These are phyloP conservation scores for Idris sp. DNA, from an alignment of 1,140 invertebrate genomes.

Conservation along the genomic window DNA sequence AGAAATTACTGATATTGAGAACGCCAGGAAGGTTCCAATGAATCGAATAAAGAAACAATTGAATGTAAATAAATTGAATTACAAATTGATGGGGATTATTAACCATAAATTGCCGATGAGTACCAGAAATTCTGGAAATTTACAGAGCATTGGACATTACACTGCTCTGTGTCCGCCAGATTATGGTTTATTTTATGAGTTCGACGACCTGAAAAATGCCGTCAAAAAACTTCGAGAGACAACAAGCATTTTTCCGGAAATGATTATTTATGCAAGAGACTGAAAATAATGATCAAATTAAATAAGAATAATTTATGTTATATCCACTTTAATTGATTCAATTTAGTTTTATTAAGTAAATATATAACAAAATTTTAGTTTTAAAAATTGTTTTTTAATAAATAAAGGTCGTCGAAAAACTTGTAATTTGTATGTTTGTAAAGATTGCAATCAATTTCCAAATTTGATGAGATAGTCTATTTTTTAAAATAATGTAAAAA, in stretches of 20 bases:
- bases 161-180: not conserved
- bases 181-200: not conserved
- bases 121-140: not conserved
- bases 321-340: no score
- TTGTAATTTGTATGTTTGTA: no score
- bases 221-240: not conserved
- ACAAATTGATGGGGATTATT: not conserved
- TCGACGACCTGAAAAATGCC: conserved; percentile 4
- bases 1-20: conserved; percentile 1
- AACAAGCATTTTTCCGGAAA: not conserved
- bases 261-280: conserved; percentile 1
- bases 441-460: no score
- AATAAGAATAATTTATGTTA: no score
- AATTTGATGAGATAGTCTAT: no score
- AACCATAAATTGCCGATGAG: conserved; percentile 1
- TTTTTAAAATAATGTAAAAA: no score
- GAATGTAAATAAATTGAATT: no score
- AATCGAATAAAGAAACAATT: no score
- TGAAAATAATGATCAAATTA: not conserved
- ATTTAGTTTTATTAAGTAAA: no score
- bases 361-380: no score
- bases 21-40: not conserved
- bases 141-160: conserved; percentile 1
- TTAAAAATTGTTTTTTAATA: no score
- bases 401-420: no score